These are phyloP conservation scores for Capitulum mitella DNA, from an alignment of 2,888 invertebrate species.

Conservation along the genomic window DNA sequence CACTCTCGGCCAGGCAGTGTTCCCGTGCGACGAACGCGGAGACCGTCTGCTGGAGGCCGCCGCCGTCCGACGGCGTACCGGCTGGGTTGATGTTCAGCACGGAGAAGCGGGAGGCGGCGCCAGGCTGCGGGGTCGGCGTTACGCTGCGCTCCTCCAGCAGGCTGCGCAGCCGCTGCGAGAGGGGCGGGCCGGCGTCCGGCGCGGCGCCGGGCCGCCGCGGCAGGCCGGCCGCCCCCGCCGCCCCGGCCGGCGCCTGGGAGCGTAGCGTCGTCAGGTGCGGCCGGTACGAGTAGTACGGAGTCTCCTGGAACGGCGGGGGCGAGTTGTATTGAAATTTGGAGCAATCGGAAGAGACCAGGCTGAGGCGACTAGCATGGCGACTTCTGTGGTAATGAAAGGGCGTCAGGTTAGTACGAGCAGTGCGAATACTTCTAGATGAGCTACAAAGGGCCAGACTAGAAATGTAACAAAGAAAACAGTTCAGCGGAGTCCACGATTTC, in stretches of 20 bases:
- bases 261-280: slow-evolving; percentile 50
- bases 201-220: slow-evolving; percentile 35
- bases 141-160: slow-evolving; percentile 53
- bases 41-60: too few species aligned
- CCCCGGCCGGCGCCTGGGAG: slow-evolving; percentile 41
- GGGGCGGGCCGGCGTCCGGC: slow-evolving; percentile 44
- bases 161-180: slow-evolving; percentile 71
- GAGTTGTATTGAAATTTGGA: too few species aligned
- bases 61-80: slow-evolving; percentile 50
- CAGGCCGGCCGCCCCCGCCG: neutral
- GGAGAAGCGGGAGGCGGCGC: slow-evolving; percentile 1
- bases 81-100: slow-evolving; percentile 76
- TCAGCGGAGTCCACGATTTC: too few species aligned
- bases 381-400: too few species aligned
- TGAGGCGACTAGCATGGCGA: too few species aligned
- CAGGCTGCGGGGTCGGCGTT: slow-evolving; percentile 34
- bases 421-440: too few species aligned
- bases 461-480: too few species aligned
- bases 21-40: too few species aligned
- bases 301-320: slow-evolving; percentile 42
- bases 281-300: slow-evolving; percentile 50
- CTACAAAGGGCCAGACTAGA: too few species aligned
- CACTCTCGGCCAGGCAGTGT: too few species aligned
- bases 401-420: too few species aligned
- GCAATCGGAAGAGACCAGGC: too few species aligned